phyloP scores from a whole-genome alignment of 2,888 invertebrate genomes.

The Caenorhabditis uteleia region DNA sequence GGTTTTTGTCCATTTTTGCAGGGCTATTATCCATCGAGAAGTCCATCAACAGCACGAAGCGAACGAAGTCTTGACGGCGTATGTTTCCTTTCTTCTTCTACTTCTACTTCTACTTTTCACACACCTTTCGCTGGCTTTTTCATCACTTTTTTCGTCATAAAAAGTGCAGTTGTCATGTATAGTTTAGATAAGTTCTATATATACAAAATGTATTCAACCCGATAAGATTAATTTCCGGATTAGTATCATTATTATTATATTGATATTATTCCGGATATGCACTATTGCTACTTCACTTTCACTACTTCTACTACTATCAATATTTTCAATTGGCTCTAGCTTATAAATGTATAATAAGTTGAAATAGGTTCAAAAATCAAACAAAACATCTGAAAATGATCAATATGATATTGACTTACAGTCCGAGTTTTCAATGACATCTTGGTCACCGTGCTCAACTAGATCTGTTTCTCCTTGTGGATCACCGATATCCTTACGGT shows the following conservation, averaged over 20 bases:
- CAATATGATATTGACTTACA: conserved; percentile 28
- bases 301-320: too few relatives aligned
- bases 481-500: conserved; percentile 54
- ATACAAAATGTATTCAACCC: too few relatives aligned
- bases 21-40: conserved; percentile 57
- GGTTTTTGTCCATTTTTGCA: conserved; percentile 27
- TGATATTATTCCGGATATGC: too few relatives aligned
- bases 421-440: conserved; percentile 67
- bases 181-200: too few relatives aligned
- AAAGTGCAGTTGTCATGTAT: too few relatives aligned
- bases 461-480: conserved; percentile 66
- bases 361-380: too few relatives aligned
- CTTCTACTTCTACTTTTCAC: not conserved
- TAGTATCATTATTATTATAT: too few relatives aligned
- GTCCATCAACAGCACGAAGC: conserved; percentile 51
- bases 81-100: conserved; percentile 25
- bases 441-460: conserved; percentile 65
- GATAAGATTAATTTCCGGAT: too few relatives aligned
- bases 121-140: not conserved
- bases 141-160: not conserved
- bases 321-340: too few relatives aligned
- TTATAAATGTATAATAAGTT: too few relatives aligned
- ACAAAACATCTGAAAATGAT: not conserved
- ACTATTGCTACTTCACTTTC: too few relatives aligned
- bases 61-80: conserved; percentile 52